phyloP scores from a whole-genome alignment of 2,888 invertebrate genomes.

The Agrochola circellaris region DNA sequence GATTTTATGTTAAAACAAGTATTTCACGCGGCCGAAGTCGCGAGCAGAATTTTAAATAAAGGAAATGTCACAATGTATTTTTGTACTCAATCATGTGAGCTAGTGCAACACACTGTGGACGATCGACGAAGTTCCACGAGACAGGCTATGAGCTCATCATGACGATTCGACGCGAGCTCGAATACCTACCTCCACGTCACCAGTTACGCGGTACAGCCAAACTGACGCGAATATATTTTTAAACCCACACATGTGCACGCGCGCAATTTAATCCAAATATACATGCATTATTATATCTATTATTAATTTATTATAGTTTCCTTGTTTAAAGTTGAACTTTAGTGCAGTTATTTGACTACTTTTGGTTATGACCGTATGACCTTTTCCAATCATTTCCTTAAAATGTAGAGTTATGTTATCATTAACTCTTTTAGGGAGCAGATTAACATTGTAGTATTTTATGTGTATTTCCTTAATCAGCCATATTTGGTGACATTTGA shows the following conservation, averaged over 20 bases:
- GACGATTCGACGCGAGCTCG: constrained; percentile 40
- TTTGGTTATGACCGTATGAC: neutral
- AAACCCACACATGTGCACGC: constrained; percentile 34
- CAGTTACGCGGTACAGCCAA: constrained; percentile 29
- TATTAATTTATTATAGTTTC: constrained; percentile 5
- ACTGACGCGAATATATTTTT: constrained; percentile 55
- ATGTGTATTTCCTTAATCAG: neutral
- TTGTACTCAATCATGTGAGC: constrained; percentile 19
- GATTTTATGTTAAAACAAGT: neutral
- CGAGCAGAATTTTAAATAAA: neutral
- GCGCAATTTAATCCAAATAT: constrained; percentile 23
- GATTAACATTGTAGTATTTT: neutral
- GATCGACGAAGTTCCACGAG: neutral
- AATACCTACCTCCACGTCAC: constrained; percentile 46
- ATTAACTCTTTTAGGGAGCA: neutral
- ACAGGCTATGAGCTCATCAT: constrained; percentile 47
- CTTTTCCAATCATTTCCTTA: neutral
- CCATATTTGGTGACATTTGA: neutral
- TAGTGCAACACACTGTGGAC: constrained; percentile 14
- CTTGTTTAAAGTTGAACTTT: constrained; percentile 2
- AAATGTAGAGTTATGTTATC: neutral
- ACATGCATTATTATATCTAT: constrained; percentile 10
- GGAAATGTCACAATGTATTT: constrained; percentile 15
- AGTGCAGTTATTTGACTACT: neutral
- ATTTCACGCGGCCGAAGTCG: neutral